phyloP scores from a whole-genome alignment of 2,888 invertebrate species.

The Dorcus parallelipipedus region DNA sequence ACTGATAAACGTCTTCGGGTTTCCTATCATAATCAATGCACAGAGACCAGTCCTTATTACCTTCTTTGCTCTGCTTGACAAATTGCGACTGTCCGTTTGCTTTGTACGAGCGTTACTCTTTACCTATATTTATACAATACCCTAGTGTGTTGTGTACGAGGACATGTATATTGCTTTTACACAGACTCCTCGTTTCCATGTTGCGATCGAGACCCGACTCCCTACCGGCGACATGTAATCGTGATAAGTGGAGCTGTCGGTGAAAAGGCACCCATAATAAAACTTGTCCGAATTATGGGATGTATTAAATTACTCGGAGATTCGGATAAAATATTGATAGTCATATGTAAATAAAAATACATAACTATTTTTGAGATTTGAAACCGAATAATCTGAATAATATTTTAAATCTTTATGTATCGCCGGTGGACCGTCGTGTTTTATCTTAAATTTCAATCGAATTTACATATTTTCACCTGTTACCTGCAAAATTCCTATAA shows the following conservation, averaged over 20 bases:
- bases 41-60: constrained; percentile 7
- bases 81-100: constrained; percentile 16
- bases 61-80: constrained; percentile 14
- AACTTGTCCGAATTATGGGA: constrained; percentile 22
- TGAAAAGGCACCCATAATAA: constrained; percentile 21
- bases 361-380: too few relatives aligned
- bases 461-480: too few relatives aligned
- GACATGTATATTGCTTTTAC: constrained; percentile 10
- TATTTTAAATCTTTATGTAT: too few relatives aligned
- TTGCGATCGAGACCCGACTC: constrained; percentile 17
- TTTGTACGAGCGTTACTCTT: constrained; percentile 11
- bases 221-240: constrained; percentile 22
- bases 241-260: constrained; percentile 25
- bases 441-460: too few relatives aligned
- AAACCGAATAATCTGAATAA: too few relatives aligned
- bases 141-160: background rate
- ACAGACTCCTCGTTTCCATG: constrained; percentile 14
- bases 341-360: constrained; percentile 1
- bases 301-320: constrained; percentile 23
- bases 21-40: constrained; percentile 22
- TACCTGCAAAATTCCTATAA: too few relatives aligned
- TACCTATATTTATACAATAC: constrained; percentile 12
- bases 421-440: too few relatives aligned
- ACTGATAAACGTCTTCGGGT: background rate
- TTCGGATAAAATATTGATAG: constrained; percentile 5